These are phyloP conservation scores for Nemapogon koenigi DNA, from an alignment of 2,888 invertebrate genomes.

Conservation along the genomic window DNA sequence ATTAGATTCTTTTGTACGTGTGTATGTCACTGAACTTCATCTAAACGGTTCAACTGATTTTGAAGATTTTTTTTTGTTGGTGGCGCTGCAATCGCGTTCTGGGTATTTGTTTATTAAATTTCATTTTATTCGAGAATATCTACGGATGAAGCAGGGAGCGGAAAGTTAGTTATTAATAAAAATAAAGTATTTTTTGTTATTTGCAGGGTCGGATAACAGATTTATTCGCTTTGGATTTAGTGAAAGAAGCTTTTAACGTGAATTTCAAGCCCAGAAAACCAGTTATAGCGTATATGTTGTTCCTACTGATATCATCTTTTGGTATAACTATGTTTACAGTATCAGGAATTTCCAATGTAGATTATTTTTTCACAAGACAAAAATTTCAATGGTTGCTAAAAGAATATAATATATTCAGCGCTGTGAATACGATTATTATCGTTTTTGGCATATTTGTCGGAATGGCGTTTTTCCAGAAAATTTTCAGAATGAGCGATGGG, in stretches of 20 bases:
- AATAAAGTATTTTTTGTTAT: not conserved
- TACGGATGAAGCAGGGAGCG: no score
- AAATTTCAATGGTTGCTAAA: constrained; percentile 17
- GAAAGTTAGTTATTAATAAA: no score
- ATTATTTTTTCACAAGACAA: constrained; percentile 16
- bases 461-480: constrained; percentile 14
- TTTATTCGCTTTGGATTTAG: constrained; percentile 9
- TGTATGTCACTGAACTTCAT: no score
- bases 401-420: constrained; percentile 15
- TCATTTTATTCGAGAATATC: no score
- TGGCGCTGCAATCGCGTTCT: no score
- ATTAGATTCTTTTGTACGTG: no score
- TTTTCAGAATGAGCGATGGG: constrained; percentile 15
- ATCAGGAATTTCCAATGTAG: constrained; percentile 11
- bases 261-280: constrained; percentile 12
- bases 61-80: no score
- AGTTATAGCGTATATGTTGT: constrained; percentile 7
- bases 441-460: constrained; percentile 15
- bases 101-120: no score
- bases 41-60: no score
- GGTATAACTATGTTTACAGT: constrained; percentile 12
- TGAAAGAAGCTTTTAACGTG: constrained; percentile 12
- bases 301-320: constrained; percentile 10
- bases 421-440: constrained; percentile 14
- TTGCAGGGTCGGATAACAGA: constrained; percentile 14